A percentile compares a stretch with the other conserved stretches of the same genome.
These are phyloP conservation scores for Camptogramma bilineatum DNA, from an alignment of 2,888 invertebrate species.

Conservation along the genomic window DNA sequence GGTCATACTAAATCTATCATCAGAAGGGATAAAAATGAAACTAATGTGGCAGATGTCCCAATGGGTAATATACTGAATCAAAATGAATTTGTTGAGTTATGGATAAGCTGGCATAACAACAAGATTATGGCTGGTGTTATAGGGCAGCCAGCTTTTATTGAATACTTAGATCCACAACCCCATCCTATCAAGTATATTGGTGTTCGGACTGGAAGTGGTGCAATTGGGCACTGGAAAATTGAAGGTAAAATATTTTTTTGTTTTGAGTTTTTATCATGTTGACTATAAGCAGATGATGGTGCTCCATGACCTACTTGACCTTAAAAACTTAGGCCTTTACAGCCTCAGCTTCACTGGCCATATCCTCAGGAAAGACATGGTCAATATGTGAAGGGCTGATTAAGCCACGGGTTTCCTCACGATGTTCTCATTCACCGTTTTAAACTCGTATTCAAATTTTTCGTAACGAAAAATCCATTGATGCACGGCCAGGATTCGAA, in stretches of 20 bases:
- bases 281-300: too few relatives aligned
- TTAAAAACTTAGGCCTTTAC: too few relatives aligned
- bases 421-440: too few relatives aligned
- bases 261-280: too few relatives aligned
- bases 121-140: constrained; percentile 86
- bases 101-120: constrained; percentile 88
- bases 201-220: constrained; percentile 91
- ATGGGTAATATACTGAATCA: constrained; percentile 72
- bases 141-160: constrained; percentile 86
- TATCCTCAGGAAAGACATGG: too few relatives aligned
- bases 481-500: too few relatives aligned
- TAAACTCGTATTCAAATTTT: too few relatives aligned
- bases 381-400: too few relatives aligned
- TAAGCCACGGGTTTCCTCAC: too few relatives aligned
- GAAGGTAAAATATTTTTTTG: constrained; percentile 75
- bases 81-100: constrained; percentile 89
- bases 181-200: constrained; percentile 85
- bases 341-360: too few relatives aligned
- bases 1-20: constrained; percentile 89
- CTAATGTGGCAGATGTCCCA: constrained; percentile 85
- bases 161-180: constrained; percentile 86
- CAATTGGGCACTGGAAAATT: constrained; percentile 89
- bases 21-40: constrained; percentile 88
- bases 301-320: too few relatives aligned
- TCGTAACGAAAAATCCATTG: too few relatives aligned